Conservation (phyloP, 2,797 vertebrate species). For the Anableps anableps region DNA sequence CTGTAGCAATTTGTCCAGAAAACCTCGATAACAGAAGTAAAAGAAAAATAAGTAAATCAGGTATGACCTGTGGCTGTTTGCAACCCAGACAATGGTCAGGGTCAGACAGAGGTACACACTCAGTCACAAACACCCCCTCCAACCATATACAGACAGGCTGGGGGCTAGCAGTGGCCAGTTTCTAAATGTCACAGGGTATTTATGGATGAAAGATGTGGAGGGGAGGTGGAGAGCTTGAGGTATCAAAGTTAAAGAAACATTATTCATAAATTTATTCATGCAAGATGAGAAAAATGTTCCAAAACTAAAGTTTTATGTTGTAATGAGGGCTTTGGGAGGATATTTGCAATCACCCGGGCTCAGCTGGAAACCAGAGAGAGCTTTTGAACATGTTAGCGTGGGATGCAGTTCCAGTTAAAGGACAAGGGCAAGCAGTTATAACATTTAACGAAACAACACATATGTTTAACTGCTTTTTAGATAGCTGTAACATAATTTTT, state of each 20-base stretch:
- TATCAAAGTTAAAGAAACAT: slow-evolving; percentile 27
- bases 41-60: background rate
- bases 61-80: slow-evolving; percentile 29
- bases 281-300: slow-evolving; percentile 14
- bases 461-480: background rate
- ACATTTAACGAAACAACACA: background rate
- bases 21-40: background rate
- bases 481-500: background rate
- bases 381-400: slow-evolving; percentile 17
- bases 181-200: slow-evolving; percentile 81
- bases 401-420: slow-evolving; percentile 33
- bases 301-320: background rate
- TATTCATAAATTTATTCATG: slow-evolving; percentile 5
- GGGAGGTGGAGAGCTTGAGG: slow-evolving; percentile 32
- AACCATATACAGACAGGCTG: slow-evolving; percentile 22
- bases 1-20: background rate
- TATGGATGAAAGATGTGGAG: slow-evolving; percentile 73
- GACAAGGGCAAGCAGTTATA: background rate
- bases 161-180: slow-evolving; percentile 32
- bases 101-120: slow-evolving; percentile 23
- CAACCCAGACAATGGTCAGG: slow-evolving; percentile 35
- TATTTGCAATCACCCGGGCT: slow-evolving; percentile 8
- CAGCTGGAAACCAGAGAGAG: slow-evolving; percentile 15
- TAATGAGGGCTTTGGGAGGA: slow-evolving; percentile 7
- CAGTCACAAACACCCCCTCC: slow-evolving; percentile 17